A percentile compares a stretch with the other conserved stretches of the same genome.
Conservation (phyloP, 1,140 invertebrate genomes). For the Sitobion miscanthi region DNA sequence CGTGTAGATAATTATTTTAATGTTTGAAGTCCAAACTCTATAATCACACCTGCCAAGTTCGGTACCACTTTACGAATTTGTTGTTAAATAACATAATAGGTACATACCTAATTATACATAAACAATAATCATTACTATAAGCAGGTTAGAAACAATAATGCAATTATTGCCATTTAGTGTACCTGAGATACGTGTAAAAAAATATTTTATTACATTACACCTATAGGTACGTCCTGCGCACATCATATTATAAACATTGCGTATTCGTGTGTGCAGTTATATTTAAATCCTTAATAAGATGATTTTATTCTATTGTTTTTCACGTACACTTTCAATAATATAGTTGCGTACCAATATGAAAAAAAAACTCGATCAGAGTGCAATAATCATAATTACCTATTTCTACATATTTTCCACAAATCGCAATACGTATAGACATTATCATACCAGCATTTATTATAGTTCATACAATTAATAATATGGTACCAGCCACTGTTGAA, state of each 20-base stretch:
- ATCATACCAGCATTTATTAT: too few relatives aligned
- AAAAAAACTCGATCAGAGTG: neutral
- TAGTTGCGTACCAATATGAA: too few relatives aligned
- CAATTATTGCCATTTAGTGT: neutral
- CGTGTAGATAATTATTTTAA: neutral
- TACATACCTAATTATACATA: too few relatives aligned
- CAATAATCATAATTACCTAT: neutral
- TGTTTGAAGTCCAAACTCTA: neutral
- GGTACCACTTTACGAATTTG: neutral
- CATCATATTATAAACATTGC: too few relatives aligned
- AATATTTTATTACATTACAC: too few relatives aligned
- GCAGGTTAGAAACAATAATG: neutral
- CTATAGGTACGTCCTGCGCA: too few relatives aligned
- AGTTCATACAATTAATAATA: neutral
- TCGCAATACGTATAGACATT: neutral
- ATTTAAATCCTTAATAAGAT: neutral
- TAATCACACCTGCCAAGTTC: neutral
- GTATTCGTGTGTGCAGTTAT: neutral
- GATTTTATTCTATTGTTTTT: neutral
- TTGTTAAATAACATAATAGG: too few relatives aligned
- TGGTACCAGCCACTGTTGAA: neutral
- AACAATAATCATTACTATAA: too few relatives aligned
- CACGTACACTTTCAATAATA: neutral
- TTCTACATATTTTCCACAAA: neutral
- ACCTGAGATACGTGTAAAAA: neutral